Conservation (phyloP, 2,797 vertebrate species). For the Notolepis coatsorum region DNA sequence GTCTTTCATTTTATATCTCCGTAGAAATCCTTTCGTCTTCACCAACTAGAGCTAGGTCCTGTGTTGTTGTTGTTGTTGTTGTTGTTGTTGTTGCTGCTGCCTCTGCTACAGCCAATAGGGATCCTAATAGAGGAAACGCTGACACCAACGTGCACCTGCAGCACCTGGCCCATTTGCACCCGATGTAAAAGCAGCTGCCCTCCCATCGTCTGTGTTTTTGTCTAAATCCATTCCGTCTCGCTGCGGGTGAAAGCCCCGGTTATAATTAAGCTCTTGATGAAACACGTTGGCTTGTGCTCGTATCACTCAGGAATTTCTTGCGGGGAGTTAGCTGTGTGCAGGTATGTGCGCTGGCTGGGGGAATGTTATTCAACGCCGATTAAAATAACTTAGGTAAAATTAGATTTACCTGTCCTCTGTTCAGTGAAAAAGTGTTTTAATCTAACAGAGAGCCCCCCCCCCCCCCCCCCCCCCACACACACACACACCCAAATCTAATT, state of each 20-base stretch:
- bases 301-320: conserved; percentile 55
- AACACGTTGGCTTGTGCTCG: conserved; percentile 48
- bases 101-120: too few relatives aligned
- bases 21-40: too few relatives aligned
- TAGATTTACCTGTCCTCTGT: conserved; percentile 29
- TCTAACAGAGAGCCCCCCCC: conserved; percentile 28
- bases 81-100: too few relatives aligned
- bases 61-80: too few relatives aligned
- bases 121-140: too few relatives aligned
- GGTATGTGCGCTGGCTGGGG: conserved; percentile 42
- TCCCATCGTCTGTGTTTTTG: conserved; percentile 46
- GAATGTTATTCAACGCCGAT: conserved; percentile 48
- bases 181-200: conserved; percentile 26
- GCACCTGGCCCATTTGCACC: conserved; percentile 24
- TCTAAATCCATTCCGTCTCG: conserved; percentile 31
- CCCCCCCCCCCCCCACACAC: too few relatives aligned
- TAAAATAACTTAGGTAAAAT: conserved; percentile 44
- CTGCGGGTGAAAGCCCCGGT: conserved; percentile 24
- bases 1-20: too few relatives aligned
- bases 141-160: too few relatives aligned
- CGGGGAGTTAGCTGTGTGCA: conserved; percentile 44
- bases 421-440: conserved; percentile 39
- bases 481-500: too few relatives aligned
- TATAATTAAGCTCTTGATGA: conserved; percentile 56
- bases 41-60: too few relatives aligned